Evolutionary conservation across 2,888 invertebrate species (phyloP).

Genomic region (Antheraea assamensis): DNA sequence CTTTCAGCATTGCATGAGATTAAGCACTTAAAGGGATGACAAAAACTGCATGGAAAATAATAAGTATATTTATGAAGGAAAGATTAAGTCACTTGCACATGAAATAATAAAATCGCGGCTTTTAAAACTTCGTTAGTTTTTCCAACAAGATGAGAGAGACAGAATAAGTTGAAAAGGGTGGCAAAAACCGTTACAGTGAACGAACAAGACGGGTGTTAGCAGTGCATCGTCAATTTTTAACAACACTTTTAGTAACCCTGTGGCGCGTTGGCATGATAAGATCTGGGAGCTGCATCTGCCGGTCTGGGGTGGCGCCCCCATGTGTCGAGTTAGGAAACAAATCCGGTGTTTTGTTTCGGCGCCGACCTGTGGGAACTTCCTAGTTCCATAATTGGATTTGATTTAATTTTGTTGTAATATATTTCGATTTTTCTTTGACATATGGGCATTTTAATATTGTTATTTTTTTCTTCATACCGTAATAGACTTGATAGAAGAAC

Average conservation of each 20-base stretch:
- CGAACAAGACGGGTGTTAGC: constrained; percentile 60
- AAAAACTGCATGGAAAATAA: no score
- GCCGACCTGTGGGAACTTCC: constrained; percentile 66
- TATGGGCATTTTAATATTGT: background rate
- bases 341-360: constrained; percentile 70
- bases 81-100: background rate
- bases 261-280: constrained; percentile 64
- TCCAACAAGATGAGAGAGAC: background rate
- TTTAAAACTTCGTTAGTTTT: background rate
- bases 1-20: no score
- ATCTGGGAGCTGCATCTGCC: constrained; percentile 77
- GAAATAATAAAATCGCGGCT: background rate
- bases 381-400: constrained; percentile 66
- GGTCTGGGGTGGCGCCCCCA: constrained; percentile 40
- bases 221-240: constrained; percentile 61
- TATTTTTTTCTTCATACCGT: no score
- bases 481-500: no score
- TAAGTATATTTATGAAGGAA: no score
- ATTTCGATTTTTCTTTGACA: background rate
- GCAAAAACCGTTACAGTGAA: constrained; percentile 71
- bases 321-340: constrained; percentile 64
- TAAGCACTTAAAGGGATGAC: no score
- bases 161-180: constrained; percentile 35
- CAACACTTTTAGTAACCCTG: constrained; percentile 70
- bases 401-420: constrained; percentile 54